These are phyloP conservation scores for Acronicta aceris DNA, from an alignment of 2,888 invertebrate genomes.

Conservation along the genomic window DNA sequence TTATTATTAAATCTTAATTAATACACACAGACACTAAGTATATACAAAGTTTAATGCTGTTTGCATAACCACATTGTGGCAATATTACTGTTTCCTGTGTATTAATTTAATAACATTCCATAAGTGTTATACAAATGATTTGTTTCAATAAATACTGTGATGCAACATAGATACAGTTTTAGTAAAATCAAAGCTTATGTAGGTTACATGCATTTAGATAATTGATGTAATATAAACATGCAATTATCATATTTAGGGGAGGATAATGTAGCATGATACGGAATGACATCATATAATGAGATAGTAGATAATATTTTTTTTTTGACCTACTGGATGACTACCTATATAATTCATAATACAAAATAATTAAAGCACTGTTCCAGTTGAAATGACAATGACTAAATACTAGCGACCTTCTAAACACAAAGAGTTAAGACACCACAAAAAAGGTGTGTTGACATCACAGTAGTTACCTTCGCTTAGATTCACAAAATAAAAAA, in stretches of 20 bases:
- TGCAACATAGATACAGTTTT: not conserved
- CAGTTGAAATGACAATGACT: conserved; percentile 1
- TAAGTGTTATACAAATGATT: not conserved
- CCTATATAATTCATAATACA: too few relatives aligned
- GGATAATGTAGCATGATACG: conserved; percentile 13
- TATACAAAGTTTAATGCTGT: too few relatives aligned
- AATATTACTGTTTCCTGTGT: not conserved
- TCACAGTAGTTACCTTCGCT: not conserved
- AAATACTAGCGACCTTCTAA: conserved; percentile 39
- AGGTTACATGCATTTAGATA: conserved; percentile 34
- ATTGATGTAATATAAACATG: conserved; percentile 17
- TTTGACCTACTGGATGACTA: too few relatives aligned
- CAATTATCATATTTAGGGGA: conserved; percentile 23
- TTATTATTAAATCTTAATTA: too few relatives aligned
- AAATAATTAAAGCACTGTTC: not conserved
- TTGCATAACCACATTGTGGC: too few relatives aligned
- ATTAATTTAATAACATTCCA: not conserved
- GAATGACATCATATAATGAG: not conserved
- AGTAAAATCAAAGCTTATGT: conserved; percentile 6
- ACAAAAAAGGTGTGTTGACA: conserved; percentile 42
- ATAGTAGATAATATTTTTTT: too few relatives aligned
- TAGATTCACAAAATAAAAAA: not conserved
- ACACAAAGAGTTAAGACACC: conserved; percentile 28
- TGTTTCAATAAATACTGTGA: too few relatives aligned
- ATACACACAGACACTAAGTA: not conserved